phyloP scores from a whole-genome alignment of 2,888 invertebrate species.

The Trachelus tabidus region DNA sequence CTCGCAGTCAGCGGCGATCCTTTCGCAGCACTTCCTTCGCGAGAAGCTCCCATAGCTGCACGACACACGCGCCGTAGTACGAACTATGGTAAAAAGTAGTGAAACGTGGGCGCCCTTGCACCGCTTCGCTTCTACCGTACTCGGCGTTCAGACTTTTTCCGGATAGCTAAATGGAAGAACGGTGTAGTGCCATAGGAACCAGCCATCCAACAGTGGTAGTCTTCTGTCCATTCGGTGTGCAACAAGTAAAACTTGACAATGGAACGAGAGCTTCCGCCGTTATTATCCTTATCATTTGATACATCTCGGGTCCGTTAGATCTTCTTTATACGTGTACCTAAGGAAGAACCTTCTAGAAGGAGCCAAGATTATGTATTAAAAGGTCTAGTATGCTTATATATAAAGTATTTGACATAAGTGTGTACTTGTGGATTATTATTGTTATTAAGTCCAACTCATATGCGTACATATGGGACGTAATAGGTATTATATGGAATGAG shows the following conservation, averaged over 20 bases:
- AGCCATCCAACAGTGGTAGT: slow-evolving; percentile 41
- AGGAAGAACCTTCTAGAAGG: neutral
- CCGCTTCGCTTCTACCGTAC: neutral
- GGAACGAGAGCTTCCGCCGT: slow-evolving; percentile 45
- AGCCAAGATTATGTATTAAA: neutral
- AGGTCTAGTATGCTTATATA: neutral
- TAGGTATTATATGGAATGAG: neutral
- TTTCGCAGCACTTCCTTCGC: slow-evolving; percentile 1
- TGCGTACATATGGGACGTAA: neutral
- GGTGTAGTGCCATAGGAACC: slow-evolving; percentile 48
- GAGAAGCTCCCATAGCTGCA: neutral
- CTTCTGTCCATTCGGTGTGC: slow-evolving; percentile 36
- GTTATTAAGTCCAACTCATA: neutral
- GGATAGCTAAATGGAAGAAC: slow-evolving; percentile 64
- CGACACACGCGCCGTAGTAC: neutral
- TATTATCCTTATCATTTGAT: slow-evolving; percentile 21
- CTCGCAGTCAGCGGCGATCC: slow-evolving; percentile 24
- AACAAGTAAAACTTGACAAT: slow-evolving; percentile 37
- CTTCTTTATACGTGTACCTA: slow-evolving; percentile 13
- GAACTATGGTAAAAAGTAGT: neutral
- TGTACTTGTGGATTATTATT: neutral
- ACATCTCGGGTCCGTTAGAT: slow-evolving; percentile 28
- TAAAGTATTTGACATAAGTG: neutral
- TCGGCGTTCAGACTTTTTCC: slow-evolving; percentile 35
- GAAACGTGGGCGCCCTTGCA: neutral